Conservation (phyloP, 1,140 invertebrate genomes). For the Drosophila sp. region DNA sequence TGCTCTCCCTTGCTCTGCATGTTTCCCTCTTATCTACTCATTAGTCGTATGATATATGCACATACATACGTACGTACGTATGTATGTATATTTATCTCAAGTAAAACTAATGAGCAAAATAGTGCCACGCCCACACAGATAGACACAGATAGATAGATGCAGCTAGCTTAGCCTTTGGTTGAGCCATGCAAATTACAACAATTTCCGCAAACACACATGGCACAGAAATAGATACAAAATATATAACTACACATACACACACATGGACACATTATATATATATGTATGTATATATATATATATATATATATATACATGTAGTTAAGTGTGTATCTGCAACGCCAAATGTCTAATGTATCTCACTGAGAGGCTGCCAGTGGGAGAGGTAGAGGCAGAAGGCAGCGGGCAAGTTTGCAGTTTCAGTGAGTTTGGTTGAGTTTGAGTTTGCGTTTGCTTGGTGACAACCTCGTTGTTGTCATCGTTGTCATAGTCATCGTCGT, state of each 20-base stretch:
- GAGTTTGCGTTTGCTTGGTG: slow-evolving; percentile 49
- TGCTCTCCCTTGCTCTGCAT: neutral
- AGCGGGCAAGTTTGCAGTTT: slow-evolving; percentile 10
- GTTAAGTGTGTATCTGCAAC: slow-evolving; percentile 33
- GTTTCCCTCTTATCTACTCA: slow-evolving; percentile 1
- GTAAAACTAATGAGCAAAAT: slow-evolving; percentile 49
- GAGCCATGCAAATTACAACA: slow-evolving; percentile 76
- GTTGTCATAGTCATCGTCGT: slow-evolving; percentile 39
- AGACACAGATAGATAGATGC: slow-evolving; percentile 33
- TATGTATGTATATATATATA: neutral
- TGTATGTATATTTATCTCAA: slow-evolving; percentile 30
- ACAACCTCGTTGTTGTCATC: slow-evolving; percentile 45
- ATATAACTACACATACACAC: slow-evolving; percentile 31
- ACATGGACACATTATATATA: slow-evolving; percentile 10
- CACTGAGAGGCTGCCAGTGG: slow-evolving; percentile 44
- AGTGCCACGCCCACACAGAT: slow-evolving; percentile 45
- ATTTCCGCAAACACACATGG: slow-evolving; percentile 61
- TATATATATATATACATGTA: slow-evolving; percentile 24
- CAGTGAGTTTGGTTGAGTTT: slow-evolving; percentile 26
- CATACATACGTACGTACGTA: neutral
- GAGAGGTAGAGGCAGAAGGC: neutral
- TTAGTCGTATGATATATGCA: neutral
- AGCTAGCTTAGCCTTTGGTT: slow-evolving; percentile 52
- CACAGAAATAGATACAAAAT: slow-evolving; percentile 76
- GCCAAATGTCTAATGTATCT: slow-evolving; percentile 66